phyloP scores from a whole-genome alignment of 2,113 vertebrate genomes.

The Mesembrinibis cayennensis region DNA sequence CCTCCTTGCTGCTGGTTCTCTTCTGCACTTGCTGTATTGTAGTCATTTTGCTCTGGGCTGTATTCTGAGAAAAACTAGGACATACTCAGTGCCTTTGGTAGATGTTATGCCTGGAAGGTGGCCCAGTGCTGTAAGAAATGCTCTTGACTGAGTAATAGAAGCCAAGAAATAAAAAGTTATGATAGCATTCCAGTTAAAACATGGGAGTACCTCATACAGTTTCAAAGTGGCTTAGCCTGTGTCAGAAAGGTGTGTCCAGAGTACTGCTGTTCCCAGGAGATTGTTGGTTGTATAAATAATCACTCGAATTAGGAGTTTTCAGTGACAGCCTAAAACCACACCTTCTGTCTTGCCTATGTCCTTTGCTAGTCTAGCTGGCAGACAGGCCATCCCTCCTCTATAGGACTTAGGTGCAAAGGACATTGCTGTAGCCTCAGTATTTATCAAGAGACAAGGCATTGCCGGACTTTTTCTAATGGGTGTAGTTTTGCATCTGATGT shows the following conservation, averaged over 20 bases:
- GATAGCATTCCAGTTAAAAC: constrained; percentile 15
- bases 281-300: background rate
- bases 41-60: constrained; percentile 9
- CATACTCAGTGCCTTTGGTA: constrained; percentile 19
- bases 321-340: background rate
- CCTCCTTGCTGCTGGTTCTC: background rate
- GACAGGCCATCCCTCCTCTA: background rate
- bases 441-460: background rate
- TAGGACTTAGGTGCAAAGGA: fast-evolving
- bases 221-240: background rate
- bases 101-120: constrained; percentile 60
- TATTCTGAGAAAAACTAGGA: constrained; percentile 62
- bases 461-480: fast-evolving
- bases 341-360: background rate
- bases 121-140: constrained; percentile 50
- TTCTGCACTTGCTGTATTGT: constrained; percentile 4
- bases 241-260: background rate
- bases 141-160: constrained; percentile 3
- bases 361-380: background rate
- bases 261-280: background rate
- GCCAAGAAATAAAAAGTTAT: constrained; percentile 39
- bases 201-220: background rate
- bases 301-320: background rate
- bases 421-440: background rate
- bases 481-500: background rate